Evolutionary conservation across 1,140 invertebrate genomes (phyloP).

Genomic region (Leptopilina clavipes): DNA sequence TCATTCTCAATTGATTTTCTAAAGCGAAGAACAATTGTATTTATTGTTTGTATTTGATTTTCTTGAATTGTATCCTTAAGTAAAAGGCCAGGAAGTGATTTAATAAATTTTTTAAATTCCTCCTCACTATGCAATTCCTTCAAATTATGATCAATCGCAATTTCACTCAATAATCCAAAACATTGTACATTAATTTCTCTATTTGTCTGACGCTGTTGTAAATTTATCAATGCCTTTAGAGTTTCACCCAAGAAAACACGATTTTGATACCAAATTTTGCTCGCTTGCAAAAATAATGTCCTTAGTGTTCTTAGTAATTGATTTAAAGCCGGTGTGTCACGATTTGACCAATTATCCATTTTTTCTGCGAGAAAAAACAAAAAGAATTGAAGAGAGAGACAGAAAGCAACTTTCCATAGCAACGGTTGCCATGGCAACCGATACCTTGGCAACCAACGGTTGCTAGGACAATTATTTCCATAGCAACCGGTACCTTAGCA

Average conservation of each 20-base stretch:
- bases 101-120: constrained; percentile 64
- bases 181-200: constrained; percentile 61
- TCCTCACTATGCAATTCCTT: constrained; percentile 65
- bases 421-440: too few relatives aligned
- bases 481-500: too few relatives aligned
- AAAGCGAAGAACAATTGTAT: constrained; percentile 63
- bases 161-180: constrained; percentile 68
- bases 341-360: constrained; percentile 58
- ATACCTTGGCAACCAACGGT: too few relatives aligned
- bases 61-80: constrained; percentile 61
- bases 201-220: constrained; percentile 54
- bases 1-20: constrained; percentile 61
- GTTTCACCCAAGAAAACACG: constrained; percentile 54
- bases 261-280: constrained; percentile 63
- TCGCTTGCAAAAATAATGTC: constrained; percentile 69
- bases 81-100: constrained; percentile 62
- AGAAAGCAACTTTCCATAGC: too few relatives aligned
- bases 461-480: too few relatives aligned
- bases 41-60: constrained; percentile 63
- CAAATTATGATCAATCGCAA: constrained; percentile 69
- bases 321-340: constrained; percentile 48
- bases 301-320: constrained; percentile 66
- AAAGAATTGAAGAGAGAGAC: constrained; percentile 22
- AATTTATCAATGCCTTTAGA: constrained; percentile 54
- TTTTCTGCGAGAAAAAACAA: constrained; percentile 57